phyloP scores from a whole-genome alignment of 2,888 invertebrate genomes.

The Leucophenga montana region DNA sequence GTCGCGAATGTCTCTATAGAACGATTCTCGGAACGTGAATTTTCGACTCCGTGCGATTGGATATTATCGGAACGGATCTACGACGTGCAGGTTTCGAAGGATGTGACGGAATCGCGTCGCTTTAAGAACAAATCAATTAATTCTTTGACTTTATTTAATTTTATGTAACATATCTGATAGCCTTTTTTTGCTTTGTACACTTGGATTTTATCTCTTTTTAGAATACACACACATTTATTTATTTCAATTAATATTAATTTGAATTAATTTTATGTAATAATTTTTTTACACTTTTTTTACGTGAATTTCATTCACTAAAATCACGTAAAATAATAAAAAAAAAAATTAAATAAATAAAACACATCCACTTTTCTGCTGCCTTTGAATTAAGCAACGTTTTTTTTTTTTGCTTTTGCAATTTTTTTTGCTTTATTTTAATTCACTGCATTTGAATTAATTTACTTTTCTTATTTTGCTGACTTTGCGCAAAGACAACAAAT shows the following conservation, averaged over 20 bases:
- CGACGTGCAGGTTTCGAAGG: background rate
- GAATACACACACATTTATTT: slow-evolving; percentile 34
- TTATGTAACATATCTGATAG: slow-evolving; percentile 12
- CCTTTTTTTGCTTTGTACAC: slow-evolving; percentile 28
- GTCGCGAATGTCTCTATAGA: slow-evolving; percentile 11
- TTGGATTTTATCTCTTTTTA: slow-evolving; percentile 18
- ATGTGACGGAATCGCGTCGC: slow-evolving; percentile 39
- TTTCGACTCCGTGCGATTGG: no score
- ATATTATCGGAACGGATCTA: no score
- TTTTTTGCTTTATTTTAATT: slow-evolving; percentile 36
- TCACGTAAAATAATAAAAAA: slow-evolving; percentile 51
- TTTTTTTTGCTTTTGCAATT: slow-evolving; percentile 41
- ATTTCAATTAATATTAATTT: slow-evolving; percentile 30
- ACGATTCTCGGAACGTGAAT: slow-evolving; percentile 28
- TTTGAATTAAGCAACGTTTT: slow-evolving; percentile 26
- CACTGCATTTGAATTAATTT: slow-evolving; percentile 9
- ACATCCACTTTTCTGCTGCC: slow-evolving; percentile 15
- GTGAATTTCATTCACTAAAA: slow-evolving; percentile 52
- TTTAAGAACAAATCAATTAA: background rate
- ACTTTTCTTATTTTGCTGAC: slow-evolving; percentile 25
- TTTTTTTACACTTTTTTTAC: slow-evolving; percentile 26
- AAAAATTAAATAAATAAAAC: slow-evolving; percentile 35
- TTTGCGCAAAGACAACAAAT: slow-evolving; percentile 26
- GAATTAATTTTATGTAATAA: slow-evolving; percentile 34
- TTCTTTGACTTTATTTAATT: background rate